Base-by-base conservation (phyloP, 2,888 invertebrate species). In the Drosophila melanocephala region DNA sequence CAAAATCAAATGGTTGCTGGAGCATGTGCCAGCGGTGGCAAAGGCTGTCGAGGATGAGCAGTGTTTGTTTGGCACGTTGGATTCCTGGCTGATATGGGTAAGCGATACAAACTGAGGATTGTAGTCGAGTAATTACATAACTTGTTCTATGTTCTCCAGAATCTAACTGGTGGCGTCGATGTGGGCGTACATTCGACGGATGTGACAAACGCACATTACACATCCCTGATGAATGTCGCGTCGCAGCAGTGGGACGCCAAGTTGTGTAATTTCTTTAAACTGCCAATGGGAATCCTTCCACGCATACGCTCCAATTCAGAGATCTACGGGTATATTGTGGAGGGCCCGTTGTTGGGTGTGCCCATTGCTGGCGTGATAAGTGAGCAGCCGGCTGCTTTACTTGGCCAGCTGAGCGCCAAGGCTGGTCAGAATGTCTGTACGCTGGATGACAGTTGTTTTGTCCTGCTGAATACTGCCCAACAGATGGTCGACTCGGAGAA, bases 31-130 rank as follows among this genome's bases (percentile, higher is more conserved):
- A 3, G 95, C 95, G 42, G 96, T 99, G 1, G 94, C 95, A 82
- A 94, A 95, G 77, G 97, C 97, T 0, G 94, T 97, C 6, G 94
- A 94, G 56, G 95, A 96, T 55, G 95, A 96, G 22, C 95, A 95
- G 69, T 97, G 97, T 90, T 94, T 96, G 87, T 97, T 97, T 91
- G 98, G 98, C 60, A 99, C 98, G 52, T 96, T 99, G 16, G 99
- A 99, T 93, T 96, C 98, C 0, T 99, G 99, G 99, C 94, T 99
- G 28, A 95, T 99, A 91, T 99, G 98, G 98, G 97, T 97, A 78
- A 65, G 78, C 16, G 1, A 42, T 51, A 33, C 94, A 28, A 26
- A 30, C 14, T 4, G n/a, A 5, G 12, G 1, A 5, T 28, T 56
- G 2, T 32, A 22, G 10, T 2, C 4, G 3, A 26, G 14, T 42